Evolutionary conservation across 2,113 vertebrate species (phyloP).

Genomic region (Paramisgurnus dabryanus): DNA sequence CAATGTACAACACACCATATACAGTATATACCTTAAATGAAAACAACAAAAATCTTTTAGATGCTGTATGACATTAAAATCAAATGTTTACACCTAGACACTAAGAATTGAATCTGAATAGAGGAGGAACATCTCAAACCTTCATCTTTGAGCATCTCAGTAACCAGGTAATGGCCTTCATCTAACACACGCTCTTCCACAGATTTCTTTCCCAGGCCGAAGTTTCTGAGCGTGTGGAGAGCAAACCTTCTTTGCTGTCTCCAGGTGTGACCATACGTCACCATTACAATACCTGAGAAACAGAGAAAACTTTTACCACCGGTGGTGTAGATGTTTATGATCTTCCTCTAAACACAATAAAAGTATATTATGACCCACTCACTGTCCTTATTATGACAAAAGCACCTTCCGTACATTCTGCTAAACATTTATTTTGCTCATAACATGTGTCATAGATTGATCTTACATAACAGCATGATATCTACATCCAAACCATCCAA

Average conservation of each 20-base stretch:
- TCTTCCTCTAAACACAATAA: too few species aligned
- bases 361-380: too few species aligned
- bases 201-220: constrained; percentile 58
- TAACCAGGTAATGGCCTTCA: constrained; percentile 42
- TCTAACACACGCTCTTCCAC: constrained; percentile 54
- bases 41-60: too few species aligned
- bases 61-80: too few species aligned
- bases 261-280: constrained; percentile 40
- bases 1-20: background rate
- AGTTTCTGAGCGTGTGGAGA: constrained; percentile 47
- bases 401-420: too few species aligned
- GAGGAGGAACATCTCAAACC: constrained; percentile 11
- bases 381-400: too few species aligned
- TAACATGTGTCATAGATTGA: too few species aligned
- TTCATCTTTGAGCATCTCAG: constrained; percentile 42
- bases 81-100: background rate
- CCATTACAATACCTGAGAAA: constrained; percentile 43
- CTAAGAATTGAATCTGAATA: too few species aligned
- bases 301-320: background rate
- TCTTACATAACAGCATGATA: background rate
- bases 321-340: too few species aligned
- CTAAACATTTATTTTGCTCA: too few species aligned
- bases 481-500: background rate
- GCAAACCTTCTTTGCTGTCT: constrained; percentile 58
- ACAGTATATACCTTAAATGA: too few species aligned